These are phyloP conservation scores for Zenarchopterus dispar DNA, from an alignment of 2,797 vertebrate species.

Conservation along the genomic window DNA sequence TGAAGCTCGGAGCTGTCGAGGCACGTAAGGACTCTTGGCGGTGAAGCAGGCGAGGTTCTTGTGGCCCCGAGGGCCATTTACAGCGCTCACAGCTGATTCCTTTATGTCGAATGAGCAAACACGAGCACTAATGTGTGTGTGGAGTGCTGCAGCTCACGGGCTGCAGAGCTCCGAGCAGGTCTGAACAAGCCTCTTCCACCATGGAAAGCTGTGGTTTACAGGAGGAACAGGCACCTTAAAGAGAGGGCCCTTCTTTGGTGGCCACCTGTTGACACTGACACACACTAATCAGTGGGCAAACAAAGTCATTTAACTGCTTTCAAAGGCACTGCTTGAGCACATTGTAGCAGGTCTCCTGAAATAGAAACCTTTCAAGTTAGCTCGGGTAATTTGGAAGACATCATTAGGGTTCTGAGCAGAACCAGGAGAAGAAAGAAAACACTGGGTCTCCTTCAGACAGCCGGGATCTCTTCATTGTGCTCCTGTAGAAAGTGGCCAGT, in stretches of 20 bases:
- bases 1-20: slow-evolving; percentile 57
- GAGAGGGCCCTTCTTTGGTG: slow-evolving; percentile 65
- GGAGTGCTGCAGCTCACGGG: slow-evolving; percentile 51
- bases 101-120: slow-evolving; percentile 13
- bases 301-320: slow-evolving; percentile 80
- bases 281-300: slow-evolving; percentile 83
- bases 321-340: slow-evolving; percentile 61
- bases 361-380: slow-evolving; percentile 75
- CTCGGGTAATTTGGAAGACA: slow-evolving; percentile 76
- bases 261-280: slow-evolving; percentile 84
- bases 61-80: slow-evolving; percentile 56
- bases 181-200: slow-evolving; percentile 76
- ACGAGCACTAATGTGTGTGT: slow-evolving; percentile 28
- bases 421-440: slow-evolving; percentile 21
- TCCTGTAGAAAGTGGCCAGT: slow-evolving; percentile 68
- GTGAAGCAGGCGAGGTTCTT: slow-evolving; percentile 60
- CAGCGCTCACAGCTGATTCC: slow-evolving; percentile 27
- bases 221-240: slow-evolving; percentile 67
- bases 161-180: slow-evolving; percentile 67
- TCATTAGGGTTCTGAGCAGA: slow-evolving; percentile 59
- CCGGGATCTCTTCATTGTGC: slow-evolving; percentile 73
- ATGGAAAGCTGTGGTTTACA: slow-evolving; percentile 68
- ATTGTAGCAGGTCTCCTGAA: slow-evolving; percentile 69
- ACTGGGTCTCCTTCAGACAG: slow-evolving; percentile 61
- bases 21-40: slow-evolving; percentile 53